These are phyloP conservation scores for Patella caerulea DNA, from an alignment of 2,888 invertebrate species.

Conservation along the genomic window DNA sequence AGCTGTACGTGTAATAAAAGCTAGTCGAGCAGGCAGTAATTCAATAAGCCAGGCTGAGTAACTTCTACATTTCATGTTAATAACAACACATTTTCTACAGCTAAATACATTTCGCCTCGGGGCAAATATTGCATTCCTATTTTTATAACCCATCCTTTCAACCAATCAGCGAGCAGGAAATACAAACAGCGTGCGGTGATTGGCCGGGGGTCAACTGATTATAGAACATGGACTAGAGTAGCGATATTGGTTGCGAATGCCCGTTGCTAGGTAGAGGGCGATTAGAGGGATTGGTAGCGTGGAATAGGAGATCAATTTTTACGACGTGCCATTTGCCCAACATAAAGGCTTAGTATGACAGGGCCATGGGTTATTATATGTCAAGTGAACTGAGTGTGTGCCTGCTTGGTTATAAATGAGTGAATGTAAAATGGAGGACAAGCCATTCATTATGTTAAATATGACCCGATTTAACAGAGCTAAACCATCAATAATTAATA, in stretches of 20 bases:
- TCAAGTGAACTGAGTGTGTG: no score
- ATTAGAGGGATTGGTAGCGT: background rate
- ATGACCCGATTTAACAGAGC: no score
- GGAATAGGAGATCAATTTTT: background rate
- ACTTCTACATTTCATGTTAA: no score
- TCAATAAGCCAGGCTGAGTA: background rate
- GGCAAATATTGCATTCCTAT: background rate
- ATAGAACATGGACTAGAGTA: background rate
- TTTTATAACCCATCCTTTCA: background rate
- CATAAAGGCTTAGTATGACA: background rate
- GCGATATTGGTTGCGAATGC: no score
- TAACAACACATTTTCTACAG: no score
- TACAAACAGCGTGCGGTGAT: background rate
- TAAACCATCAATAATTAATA: no score
- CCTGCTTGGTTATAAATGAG: no score
- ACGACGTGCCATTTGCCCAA: background rate
- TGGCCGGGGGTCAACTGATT: background rate
- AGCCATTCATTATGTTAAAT: no score
- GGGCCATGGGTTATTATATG: no score
- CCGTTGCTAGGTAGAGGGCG: constrained; percentile 1
- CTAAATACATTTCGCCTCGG: no score
- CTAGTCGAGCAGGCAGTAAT: background rate
- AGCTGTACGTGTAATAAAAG: constrained; percentile 4
- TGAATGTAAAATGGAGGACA: no score
- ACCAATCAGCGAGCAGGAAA: constrained; percentile 4